A percentile compares a stretch with the other conserved stretches of the same genome.
Conservation (phyloP, 2,888 invertebrate species). For the Leucophenga montana region DNA sequence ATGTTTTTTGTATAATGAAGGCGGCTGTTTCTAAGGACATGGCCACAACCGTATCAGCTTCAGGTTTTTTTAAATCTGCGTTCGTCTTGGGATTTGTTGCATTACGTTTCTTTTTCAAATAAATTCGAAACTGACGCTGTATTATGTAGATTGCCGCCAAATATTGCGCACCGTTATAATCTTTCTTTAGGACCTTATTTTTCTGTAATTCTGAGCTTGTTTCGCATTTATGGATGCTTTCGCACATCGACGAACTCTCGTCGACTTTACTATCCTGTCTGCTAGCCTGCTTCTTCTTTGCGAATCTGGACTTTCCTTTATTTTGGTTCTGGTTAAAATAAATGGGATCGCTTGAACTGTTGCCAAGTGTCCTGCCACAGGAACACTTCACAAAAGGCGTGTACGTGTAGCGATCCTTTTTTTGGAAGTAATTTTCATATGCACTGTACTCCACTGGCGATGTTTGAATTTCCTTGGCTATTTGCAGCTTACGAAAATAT, state of each 20-base stretch:
- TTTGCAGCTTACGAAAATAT: constrained; percentile 55
- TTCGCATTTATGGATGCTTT: background rate
- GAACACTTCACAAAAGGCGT: constrained; percentile 50
- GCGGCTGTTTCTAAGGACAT: constrained; percentile 42
- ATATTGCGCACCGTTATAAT: constrained; percentile 46
- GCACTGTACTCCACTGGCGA: constrained; percentile 44
- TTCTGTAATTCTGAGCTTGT: background rate
- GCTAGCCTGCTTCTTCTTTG: background rate
- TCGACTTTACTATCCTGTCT: background rate
- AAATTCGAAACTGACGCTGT: constrained; percentile 58
- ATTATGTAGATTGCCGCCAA: constrained; percentile 59
- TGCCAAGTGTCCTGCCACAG: constrained; percentile 52
- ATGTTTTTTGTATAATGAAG: constrained; percentile 77
- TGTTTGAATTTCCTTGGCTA: constrained; percentile 23
- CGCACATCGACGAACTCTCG: background rate
- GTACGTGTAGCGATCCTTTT: constrained; percentile 40
- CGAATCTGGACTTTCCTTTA: background rate
- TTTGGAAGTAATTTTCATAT: constrained; percentile 56
- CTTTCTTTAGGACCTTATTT: background rate
- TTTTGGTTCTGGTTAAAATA: background rate
- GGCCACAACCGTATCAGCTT: background rate
- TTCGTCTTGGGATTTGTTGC: background rate
- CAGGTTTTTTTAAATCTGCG: background rate
- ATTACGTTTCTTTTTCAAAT: constrained; percentile 42
- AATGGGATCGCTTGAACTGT: background rate